These are phyloP conservation scores for Chiloscyllium plagiosum DNA, from an alignment of 2,113 vertebrate genomes.

Conservation along the genomic window DNA sequence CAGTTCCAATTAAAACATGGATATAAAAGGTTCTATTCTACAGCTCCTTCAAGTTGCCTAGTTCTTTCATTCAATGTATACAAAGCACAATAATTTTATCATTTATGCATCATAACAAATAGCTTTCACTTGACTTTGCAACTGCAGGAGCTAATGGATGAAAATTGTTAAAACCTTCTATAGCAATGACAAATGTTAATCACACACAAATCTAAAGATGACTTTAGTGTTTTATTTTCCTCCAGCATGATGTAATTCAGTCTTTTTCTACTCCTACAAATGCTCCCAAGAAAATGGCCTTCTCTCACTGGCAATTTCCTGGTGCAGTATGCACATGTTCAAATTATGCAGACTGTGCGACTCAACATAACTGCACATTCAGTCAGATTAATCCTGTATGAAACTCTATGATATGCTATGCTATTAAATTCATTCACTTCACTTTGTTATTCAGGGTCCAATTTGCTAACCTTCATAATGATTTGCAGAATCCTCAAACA, in stretches of 20 bases:
- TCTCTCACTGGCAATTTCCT: background rate
- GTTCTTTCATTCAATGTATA: background rate
- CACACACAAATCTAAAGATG: background rate
- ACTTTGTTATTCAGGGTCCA: background rate
- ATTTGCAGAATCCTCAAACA: background rate
- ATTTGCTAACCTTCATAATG: background rate
- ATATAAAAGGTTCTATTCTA: background rate
- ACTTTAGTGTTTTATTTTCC: background rate
- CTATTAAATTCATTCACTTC: background rate
- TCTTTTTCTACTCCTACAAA: background rate
- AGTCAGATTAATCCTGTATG: background rate
- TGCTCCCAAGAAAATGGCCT: background rate
- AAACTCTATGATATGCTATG: background rate
- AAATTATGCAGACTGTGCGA: background rate
- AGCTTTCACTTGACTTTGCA: background rate
- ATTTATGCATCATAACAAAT: background rate
- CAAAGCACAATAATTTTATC: background rate
- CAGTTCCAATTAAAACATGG: background rate
- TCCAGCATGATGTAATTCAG: background rate
- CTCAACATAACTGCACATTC: background rate
- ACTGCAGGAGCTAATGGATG: too few species aligned
- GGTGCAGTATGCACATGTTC: background rate
- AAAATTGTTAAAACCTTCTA: background rate
- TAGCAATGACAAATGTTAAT: background rate
- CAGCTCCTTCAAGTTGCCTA: background rate